Evolutionary conservation across 2,113 vertebrate species (phyloP).

Genomic region (Panthera leo): DNA sequence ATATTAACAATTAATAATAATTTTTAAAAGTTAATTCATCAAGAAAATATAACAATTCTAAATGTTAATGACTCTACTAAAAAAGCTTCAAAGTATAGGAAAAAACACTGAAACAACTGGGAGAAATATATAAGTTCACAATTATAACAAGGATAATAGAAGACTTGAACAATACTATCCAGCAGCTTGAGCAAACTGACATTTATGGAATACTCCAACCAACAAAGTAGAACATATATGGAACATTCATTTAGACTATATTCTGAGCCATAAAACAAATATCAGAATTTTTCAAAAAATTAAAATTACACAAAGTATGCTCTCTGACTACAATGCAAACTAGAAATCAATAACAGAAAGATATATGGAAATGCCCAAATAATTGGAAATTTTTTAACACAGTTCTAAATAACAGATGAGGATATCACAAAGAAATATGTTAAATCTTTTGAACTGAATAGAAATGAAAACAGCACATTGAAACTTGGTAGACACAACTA

Average conservation of each 20-base stretch:
- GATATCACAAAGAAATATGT: neutral
- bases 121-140: neutral
- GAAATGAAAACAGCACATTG: neutral
- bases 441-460: neutral
- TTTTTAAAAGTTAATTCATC: neutral
- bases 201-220: neutral
- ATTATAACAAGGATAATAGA: neutral
- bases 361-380: neutral
- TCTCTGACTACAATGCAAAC: neutral
- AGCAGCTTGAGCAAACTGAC: neutral
- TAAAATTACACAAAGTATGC: neutral
- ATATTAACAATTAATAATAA: neutral
- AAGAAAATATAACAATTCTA: conserved; percentile 27
- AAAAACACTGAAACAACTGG: neutral
- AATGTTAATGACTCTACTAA: neutral
- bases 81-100: neutral
- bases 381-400: neutral
- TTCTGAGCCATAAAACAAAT: neutral
- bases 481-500: neutral
- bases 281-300: neutral
- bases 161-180: neutral
- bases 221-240: neutral
- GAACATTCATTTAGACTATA: neutral
- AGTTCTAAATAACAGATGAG: neutral
- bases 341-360: neutral